Conservation (phyloP, 2,797 vertebrate species). For the Cynodonichthys magdalenae region DNA sequence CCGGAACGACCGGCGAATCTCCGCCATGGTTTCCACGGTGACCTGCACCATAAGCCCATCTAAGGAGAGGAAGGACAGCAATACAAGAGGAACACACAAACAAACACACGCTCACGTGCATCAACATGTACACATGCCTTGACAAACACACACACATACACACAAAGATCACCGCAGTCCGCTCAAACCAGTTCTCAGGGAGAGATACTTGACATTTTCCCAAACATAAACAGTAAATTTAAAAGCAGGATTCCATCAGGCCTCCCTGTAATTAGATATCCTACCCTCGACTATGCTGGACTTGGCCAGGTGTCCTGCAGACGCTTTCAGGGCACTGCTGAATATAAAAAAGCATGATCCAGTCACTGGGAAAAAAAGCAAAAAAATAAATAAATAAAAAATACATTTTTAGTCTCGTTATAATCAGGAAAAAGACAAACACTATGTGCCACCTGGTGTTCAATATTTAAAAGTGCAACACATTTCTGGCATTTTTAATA, state of each 20-base stretch:
- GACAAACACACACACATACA: constrained; percentile 70
- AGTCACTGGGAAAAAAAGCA: constrained; percentile 86
- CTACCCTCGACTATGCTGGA: constrained; percentile 99
- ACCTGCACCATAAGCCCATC: constrained; percentile 99
- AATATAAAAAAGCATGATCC: constrained; percentile 99
- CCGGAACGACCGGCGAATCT: constrained; percentile 89
- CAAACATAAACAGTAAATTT: constrained; percentile 15
- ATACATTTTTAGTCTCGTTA: background rate
- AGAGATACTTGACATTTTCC: constrained; percentile 22
- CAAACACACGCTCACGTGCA: constrained; percentile 47
- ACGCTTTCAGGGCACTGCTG: constrained; percentile 95
- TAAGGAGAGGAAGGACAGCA: constrained; percentile 72
- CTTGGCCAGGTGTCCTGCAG: constrained; percentile 95
- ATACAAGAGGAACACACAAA: constrained; percentile 72
- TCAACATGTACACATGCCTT: constrained; percentile 52
- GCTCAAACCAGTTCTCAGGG: constrained; percentile 51
- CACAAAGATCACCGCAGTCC: constrained; percentile 65
- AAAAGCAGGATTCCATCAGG: constrained; percentile 17
- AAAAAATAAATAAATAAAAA: background rate
- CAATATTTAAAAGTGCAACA: background rate
- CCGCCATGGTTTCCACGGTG: constrained; percentile 95
- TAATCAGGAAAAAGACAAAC: background rate
- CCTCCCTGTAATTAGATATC: constrained; percentile 31
- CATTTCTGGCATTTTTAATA: too few species aligned
- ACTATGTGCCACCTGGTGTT: constrained; percentile 53